Percentiles rank a stretch among this genome's conserved stretches.
phyloP scores from a whole-genome alignment of 2,888 invertebrate species.

The Standfussiana lucernea region DNA sequence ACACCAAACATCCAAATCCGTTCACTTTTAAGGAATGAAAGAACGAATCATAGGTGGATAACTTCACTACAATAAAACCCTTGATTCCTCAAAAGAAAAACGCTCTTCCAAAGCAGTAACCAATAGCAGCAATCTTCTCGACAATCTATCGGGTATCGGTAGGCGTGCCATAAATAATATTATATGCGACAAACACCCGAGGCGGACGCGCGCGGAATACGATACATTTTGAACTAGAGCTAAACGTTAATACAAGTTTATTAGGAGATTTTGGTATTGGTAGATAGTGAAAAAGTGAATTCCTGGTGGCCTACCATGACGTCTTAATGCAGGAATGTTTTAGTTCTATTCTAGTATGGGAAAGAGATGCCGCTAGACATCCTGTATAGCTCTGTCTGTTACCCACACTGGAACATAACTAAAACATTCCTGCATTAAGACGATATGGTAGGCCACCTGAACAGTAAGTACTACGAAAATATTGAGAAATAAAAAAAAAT shows the following conservation, averaged over 20 bases:
- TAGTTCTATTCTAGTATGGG: too few relatives aligned
- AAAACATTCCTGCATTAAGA: too few relatives aligned
- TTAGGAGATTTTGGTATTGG: neutral
- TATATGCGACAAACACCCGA: constrained; percentile 32
- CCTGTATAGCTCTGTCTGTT: too few relatives aligned
- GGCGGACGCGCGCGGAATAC: constrained; percentile 30
- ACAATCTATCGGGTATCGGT: constrained; percentile 26
- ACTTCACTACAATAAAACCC: neutral
- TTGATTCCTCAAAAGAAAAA: neutral
- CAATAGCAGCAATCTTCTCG: constrained; percentile 34
- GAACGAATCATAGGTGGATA: neutral
- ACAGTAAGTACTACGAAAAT: neutral
- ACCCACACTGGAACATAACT: too few relatives aligned
- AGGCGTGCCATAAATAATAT: constrained; percentile 39
- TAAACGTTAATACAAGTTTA: constrained; percentile 5
- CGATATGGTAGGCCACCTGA: too few relatives aligned
- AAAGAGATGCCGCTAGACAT: too few relatives aligned
- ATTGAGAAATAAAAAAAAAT: neutral
- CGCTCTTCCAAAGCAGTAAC: neutral
- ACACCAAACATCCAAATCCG: neutral
- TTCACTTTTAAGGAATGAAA: neutral
- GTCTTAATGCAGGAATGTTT: too few relatives aligned
- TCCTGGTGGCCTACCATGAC: too few relatives aligned
- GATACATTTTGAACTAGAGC: neutral
- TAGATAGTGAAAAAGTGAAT: too few relatives aligned